A percentile compares a stretch with the other conserved stretches of the same genome.
Conservation (phyloP, 2,797 vertebrate genomes). For the Carapus acus region DNA sequence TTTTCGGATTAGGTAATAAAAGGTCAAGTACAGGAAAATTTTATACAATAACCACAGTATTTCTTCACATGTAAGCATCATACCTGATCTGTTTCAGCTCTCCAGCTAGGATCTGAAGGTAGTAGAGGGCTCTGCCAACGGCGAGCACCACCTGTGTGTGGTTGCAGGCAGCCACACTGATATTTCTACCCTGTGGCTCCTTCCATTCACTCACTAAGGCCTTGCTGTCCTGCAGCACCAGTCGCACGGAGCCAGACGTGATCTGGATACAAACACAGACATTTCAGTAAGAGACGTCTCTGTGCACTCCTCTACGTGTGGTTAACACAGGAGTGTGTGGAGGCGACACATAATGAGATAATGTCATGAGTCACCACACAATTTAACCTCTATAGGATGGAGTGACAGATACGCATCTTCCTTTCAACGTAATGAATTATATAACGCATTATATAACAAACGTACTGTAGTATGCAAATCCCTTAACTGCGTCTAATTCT, state of each 20-base stretch:
- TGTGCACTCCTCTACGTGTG: too few relatives aligned
- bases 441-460: too few relatives aligned
- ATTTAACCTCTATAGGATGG: too few relatives aligned
- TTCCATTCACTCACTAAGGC: conserved; percentile 95
- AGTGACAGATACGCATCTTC: too few relatives aligned
- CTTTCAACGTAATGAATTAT: too few relatives aligned
- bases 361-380: too few relatives aligned
- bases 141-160: conserved; percentile 95
- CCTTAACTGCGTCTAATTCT: too few relatives aligned
- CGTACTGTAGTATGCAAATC: too few relatives aligned
- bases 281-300: conserved; percentile 17
- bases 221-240: conserved; percentile 94
- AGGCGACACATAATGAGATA: neutral
- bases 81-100: conserved; percentile 97
- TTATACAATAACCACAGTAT: neutral
- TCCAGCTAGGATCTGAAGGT: conserved; percentile 90
- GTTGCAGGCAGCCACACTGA: conserved; percentile 97
- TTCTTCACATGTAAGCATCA: neutral
- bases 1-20: too few relatives aligned
- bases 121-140: conserved; percentile 90
- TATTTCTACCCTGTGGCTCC: conserved; percentile 95
- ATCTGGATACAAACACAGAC: conserved; percentile 73
- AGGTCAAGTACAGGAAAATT: too few relatives aligned
- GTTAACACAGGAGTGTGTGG: conserved; percentile 4
- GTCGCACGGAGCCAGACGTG: conserved; percentile 90